phyloP scores from a whole-genome alignment of 2,888 invertebrate species.

The Nymphalis polychloros region DNA sequence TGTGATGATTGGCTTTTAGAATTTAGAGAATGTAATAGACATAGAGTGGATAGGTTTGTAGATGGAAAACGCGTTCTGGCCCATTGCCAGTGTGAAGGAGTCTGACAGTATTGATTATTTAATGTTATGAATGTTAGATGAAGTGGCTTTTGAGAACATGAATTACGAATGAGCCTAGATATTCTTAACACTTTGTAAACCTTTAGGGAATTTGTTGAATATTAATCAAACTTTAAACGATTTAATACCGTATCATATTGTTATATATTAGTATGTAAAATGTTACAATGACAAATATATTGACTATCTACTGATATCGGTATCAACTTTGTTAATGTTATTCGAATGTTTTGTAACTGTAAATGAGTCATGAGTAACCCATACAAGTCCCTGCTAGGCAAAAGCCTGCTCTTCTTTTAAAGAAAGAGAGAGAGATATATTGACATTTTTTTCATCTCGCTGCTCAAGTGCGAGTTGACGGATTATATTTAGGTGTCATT shows the following conservation, averaged over 20 bases:
- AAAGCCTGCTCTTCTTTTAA: too few relatives aligned
- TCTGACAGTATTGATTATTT: constrained; percentile 34
- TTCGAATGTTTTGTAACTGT: too few relatives aligned
- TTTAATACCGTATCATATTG: not conserved
- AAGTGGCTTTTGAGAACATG: constrained; percentile 26
- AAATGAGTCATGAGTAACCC: too few relatives aligned
- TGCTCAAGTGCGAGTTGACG: too few relatives aligned
- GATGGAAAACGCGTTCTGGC: constrained; percentile 25
- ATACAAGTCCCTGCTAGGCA: too few relatives aligned
- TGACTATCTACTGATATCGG: not conserved
- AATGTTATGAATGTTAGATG: constrained; percentile 33
- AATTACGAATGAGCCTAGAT: constrained; percentile 25
- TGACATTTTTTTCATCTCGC: too few relatives aligned
- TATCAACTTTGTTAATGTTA: too few relatives aligned
- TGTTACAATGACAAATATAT: not conserved
- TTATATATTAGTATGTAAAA: not conserved
- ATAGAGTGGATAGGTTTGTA: constrained; percentile 24
- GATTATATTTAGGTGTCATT: too few relatives aligned
- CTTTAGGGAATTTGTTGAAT: constrained; percentile 13
- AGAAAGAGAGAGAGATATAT: too few relatives aligned
- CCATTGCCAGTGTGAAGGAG: constrained; percentile 27
- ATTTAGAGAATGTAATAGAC: constrained; percentile 28
- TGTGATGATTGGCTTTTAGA: constrained; percentile 36
- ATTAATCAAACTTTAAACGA: constrained; percentile 13
- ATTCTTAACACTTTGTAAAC: constrained; percentile 23